Conservation (phyloP, 2,113 vertebrate genomes). For the Gobio gobio region DNA sequence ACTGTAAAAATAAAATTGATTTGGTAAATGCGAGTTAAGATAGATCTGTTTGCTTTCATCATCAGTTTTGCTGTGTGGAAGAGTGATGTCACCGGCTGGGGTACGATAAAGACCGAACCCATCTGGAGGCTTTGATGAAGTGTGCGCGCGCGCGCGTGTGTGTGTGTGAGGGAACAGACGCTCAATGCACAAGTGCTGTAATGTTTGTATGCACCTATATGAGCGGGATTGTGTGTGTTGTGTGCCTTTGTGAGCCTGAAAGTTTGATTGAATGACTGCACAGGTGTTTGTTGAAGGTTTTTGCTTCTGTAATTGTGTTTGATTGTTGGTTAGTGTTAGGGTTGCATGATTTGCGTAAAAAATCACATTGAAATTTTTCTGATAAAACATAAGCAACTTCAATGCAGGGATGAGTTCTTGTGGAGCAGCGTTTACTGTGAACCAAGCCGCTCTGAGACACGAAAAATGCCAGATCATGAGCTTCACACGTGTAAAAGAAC, state of each 20-base stretch:
- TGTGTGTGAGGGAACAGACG: slow-evolving; percentile 64
- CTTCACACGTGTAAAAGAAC: no score
- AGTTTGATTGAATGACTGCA: not conserved
- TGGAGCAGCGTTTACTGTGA: no score
- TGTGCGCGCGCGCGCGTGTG: slow-evolving; percentile 82
- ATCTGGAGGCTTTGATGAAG: slow-evolving; percentile 95
- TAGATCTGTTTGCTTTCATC: slow-evolving; percentile 99
- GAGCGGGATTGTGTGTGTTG: not conserved
- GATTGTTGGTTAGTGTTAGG: no score
- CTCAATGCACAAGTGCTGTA: not conserved
- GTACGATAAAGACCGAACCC: slow-evolving; percentile 94
- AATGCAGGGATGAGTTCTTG: no score
- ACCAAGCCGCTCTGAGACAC: no score
- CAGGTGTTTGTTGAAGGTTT: not conserved
- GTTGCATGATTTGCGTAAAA: no score
- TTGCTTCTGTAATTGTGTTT: not conserved
- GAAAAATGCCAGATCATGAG: no score
- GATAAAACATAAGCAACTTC: no score
- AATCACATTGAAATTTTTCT: no score
- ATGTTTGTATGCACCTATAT: slow-evolving; percentile 18
- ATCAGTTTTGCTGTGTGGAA: slow-evolving; percentile 91
- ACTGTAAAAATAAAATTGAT: slow-evolving; percentile 99
- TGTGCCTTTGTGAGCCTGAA: slow-evolving; percentile 10
- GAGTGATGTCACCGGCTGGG: slow-evolving; percentile 98
- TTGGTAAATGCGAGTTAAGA: slow-evolving; percentile 98